Percentiles rank a stretch among this genome's conserved stretches.
Conservation (phyloP, 2,113 vertebrate genomes). For the Astatoreochromis straeleni region DNA sequence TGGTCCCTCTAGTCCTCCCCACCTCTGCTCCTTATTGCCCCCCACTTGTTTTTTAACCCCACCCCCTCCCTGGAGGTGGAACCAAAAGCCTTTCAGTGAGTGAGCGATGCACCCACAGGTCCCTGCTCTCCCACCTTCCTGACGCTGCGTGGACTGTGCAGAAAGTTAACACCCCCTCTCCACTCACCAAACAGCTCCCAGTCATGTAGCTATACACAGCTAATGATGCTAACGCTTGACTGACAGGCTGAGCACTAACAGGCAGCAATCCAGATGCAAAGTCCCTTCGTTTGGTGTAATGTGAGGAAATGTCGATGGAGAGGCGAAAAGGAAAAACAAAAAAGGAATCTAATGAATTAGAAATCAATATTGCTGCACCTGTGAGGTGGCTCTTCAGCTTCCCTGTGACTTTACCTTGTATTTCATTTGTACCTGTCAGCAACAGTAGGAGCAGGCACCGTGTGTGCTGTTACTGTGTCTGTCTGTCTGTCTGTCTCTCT, state of each 20-base stretch:
- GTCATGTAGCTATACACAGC: background rate
- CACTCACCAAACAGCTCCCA: slow-evolving; percentile 3
- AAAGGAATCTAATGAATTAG: background rate
- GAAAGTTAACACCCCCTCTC: background rate
- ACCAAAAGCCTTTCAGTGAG: slow-evolving; percentile 54
- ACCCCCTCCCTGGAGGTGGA: slow-evolving; percentile 1
- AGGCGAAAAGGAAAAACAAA: background rate
- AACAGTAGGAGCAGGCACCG: background rate
- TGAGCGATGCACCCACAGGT: background rate
- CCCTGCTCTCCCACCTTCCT: slow-evolving; percentile 32
- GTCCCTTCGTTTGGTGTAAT: slow-evolving; percentile 20
- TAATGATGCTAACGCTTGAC: slow-evolving; percentile 19
- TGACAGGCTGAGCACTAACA: background rate
- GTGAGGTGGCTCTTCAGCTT: background rate
- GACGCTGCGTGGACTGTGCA: slow-evolving; percentile 1
- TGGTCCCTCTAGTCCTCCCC: slow-evolving; percentile 19
- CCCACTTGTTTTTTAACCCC: slow-evolving; percentile 13
- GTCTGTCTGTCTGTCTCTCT: background rate
- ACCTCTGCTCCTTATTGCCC: background rate
- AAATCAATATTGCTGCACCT: slow-evolving; percentile 16
- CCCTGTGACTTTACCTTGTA: background rate
- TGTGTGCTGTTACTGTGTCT: background rate
- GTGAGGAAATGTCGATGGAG: background rate
- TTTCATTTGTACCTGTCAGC: slow-evolving; percentile 29
- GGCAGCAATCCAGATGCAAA: slow-evolving; percentile 38